Evolutionary conservation across 2,113 vertebrate species (phyloP), one percentile per base, ranked within the genome.

Genomic region (Ictidomys tridecemlineatus): DNA sequence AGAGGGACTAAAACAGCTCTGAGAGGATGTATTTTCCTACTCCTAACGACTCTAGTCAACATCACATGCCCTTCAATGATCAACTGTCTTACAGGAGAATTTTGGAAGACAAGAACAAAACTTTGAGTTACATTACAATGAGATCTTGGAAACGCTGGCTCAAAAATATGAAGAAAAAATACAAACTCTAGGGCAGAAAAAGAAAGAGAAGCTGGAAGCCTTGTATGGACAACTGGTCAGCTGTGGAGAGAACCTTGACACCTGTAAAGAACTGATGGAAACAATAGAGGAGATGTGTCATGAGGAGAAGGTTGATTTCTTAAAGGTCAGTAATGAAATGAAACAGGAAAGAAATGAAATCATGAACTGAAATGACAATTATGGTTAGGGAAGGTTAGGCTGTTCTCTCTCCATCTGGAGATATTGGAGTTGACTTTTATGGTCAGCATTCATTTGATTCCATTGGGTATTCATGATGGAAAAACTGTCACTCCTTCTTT

Each of bases 71-170:
- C 86, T 53, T 30, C 56, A 92, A 34, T 85, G 84, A 4, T 7
- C 56, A 92, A 34, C 90, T 97, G 17, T 96, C 87, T 98, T 98
- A 30, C 98, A 99, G 99, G 99, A 99, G 98, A 99, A 99, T 93
- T 99, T 99, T 95, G 99, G 99, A 67, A 99, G 99, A 79, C 99
- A 99, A 83, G 99, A 99, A 97, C 99, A 99, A 97, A 99, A 99
- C 98, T 98, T 99, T 37, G 99, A 99, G 98, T 99, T 99, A 65
- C 99, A 99, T 97, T 99, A 99, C 97, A 99, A 99, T 0, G 99
- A 99, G 0, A 99, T 99, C 53, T 98, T 99, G 77, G 99, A 99
- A 98, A 99, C 99, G 1, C 98, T 99, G n/a, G 99, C 99, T 37
- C 99, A 99, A 97, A 99, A 99, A 22, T 99, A 99, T 0, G 99